These are phyloP conservation scores for Lordiphosa stackelbergi DNA, from an alignment of 1,140 invertebrate genomes.

Conservation along the genomic window DNA sequence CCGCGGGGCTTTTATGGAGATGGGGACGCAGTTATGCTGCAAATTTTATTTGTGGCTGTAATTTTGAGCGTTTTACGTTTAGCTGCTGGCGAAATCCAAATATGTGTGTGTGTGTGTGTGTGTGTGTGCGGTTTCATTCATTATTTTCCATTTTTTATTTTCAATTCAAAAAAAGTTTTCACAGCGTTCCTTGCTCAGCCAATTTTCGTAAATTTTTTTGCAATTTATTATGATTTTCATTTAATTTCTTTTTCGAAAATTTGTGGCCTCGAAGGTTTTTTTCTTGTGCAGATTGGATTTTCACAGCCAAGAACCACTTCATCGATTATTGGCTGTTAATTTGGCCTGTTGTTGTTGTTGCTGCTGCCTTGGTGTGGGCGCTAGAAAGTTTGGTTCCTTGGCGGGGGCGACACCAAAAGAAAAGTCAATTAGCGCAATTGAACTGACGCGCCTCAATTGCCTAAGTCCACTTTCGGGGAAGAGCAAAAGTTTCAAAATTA, in stretches of 20 bases:
- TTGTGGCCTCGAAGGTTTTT: constrained; percentile 41
- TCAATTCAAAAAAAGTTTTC: constrained; percentile 67
- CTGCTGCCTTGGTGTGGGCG: constrained; percentile 8
- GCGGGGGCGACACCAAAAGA: constrained; percentile 6
- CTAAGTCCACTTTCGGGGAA: constrained; percentile 44
- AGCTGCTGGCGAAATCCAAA: constrained; percentile 40
- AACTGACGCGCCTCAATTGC: constrained; percentile 42
- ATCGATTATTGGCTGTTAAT: constrained; percentile 69
- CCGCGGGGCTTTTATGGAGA: constrained; percentile 17
- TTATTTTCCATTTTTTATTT: constrained; percentile 65
- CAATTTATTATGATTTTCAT: constrained; percentile 73
- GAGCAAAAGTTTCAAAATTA: constrained; percentile 47
- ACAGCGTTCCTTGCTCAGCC: constrained; percentile 35
- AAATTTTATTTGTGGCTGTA: constrained; percentile 69
- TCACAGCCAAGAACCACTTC: constrained; percentile 31
- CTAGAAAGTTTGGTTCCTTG: constrained; percentile 31
- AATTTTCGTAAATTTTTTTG: constrained; percentile 69
- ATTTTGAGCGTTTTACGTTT: constrained; percentile 69
- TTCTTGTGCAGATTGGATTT: constrained; percentile 40
- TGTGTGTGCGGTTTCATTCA: constrained; percentile 55
- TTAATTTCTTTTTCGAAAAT: constrained; percentile 58
- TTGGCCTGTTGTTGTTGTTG: constrained; percentile 24
- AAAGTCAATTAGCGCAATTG: constrained; percentile 70
- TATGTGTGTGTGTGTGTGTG: constrained; percentile 9
- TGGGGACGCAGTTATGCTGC: constrained; percentile 29